Conservation (phyloP, 2,888 invertebrate genomes). For the Brenthis ino region DNA sequence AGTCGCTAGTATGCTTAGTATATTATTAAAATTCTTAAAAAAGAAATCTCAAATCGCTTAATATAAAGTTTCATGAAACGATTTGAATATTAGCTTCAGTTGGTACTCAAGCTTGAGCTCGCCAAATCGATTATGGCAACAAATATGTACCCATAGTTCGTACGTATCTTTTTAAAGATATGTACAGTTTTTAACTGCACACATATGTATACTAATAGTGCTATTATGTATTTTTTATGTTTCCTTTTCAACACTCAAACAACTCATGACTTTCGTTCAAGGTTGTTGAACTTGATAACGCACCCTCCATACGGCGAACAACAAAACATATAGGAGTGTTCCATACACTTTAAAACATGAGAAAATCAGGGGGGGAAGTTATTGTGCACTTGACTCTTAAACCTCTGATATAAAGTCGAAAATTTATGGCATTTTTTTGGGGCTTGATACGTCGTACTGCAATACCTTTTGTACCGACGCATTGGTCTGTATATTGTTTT, state of each 20-base stretch:
- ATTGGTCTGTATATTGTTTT: conserved; percentile 38
- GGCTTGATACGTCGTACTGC: conserved; percentile 1
- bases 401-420: conserved; percentile 34
- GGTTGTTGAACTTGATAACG: conserved; percentile 36
- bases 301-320: conserved; percentile 38
- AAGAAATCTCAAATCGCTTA: too few relatives aligned
- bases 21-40: too few relatives aligned
- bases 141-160: too few relatives aligned
- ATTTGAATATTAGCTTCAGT: too few relatives aligned
- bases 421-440: conserved; percentile 20
- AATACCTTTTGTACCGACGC: conserved; percentile 35
- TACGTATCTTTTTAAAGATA: too few relatives aligned
- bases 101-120: too few relatives aligned
- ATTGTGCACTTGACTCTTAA: conserved; percentile 23
- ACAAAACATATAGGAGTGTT: conserved; percentile 44
- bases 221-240: neutral
- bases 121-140: too few relatives aligned
- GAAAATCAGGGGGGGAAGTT: conserved; percentile 36
- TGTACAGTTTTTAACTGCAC: too few relatives aligned
- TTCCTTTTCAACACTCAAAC: neutral
- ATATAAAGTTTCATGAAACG: too few relatives aligned
- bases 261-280: conserved; percentile 22
- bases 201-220: too few relatives aligned
- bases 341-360: conserved; percentile 41
- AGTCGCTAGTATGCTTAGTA: too few relatives aligned